phyloP scores from a whole-genome alignment of 2,888 invertebrate genomes.

The Endotricha flammealis region DNA sequence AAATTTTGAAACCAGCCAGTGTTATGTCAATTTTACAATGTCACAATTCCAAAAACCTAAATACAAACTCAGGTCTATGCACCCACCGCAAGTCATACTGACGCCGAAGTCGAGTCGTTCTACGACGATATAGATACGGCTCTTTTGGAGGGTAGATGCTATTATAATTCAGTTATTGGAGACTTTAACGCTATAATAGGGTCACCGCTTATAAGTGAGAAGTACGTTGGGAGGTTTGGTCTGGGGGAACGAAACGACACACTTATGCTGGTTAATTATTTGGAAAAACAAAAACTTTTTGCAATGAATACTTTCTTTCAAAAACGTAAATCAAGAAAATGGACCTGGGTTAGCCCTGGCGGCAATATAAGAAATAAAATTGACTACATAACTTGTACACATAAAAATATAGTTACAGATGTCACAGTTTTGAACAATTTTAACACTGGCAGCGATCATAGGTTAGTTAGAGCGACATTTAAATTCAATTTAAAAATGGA shows the following conservation, averaged over 20 bases:
- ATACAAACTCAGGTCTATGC: neutral
- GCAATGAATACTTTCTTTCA: conserved; percentile 1
- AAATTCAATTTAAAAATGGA: neutral
- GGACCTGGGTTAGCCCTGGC: too few species aligned
- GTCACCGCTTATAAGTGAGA: neutral
- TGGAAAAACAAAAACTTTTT: neutral
- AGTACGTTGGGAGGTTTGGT: neutral
- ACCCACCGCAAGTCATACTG: neutral
- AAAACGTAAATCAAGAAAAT: too few species aligned
- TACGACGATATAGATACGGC: neutral
- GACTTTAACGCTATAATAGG: conserved; percentile 1
- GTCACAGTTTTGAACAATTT: too few species aligned
- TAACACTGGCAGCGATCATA: neutral
- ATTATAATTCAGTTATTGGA: neutral
- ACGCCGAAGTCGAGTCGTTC: neutral
- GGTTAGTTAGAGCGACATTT: neutral
- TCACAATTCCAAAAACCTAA: too few species aligned
- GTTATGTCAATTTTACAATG: too few species aligned
- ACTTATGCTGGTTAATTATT: neutral
- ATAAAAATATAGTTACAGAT: too few species aligned
- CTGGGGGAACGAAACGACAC: neutral
- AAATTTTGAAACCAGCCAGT: too few species aligned
- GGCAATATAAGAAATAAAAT: too few species aligned
- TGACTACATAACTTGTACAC: too few species aligned
- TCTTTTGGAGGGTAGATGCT: neutral